A percentile compares a stretch with the other conserved stretches of the same genome.
Evolutionary conservation across 2,113 vertebrate genomes (phyloP).

Genomic region (Cyanoderma ruficeps): DNA sequence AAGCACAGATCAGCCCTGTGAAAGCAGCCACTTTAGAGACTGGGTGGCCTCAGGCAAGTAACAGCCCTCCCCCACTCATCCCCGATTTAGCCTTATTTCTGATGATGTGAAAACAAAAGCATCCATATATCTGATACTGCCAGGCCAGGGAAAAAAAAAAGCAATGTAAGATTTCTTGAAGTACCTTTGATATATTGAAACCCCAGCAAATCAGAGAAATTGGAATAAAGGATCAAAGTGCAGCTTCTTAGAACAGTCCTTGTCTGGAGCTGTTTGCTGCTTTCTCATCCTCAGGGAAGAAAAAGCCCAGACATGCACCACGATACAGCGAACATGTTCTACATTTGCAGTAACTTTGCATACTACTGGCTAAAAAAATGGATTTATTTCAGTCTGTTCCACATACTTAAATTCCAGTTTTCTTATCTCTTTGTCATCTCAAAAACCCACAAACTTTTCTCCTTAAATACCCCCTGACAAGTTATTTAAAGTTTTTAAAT

Average conservation of each 20-base stretch:
- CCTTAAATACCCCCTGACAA: not conserved
- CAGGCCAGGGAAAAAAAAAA: not conserved
- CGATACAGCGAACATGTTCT: not conserved
- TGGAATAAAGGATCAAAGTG: not conserved
- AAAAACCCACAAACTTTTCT: not conserved
- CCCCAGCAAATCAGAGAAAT: not conserved
- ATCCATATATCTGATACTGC: not conserved
- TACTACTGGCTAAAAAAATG: not conserved
- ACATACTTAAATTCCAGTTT: not conserved
- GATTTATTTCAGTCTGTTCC: not conserved
- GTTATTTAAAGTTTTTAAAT: not conserved
- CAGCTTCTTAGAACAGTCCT: not conserved
- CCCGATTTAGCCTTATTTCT: not conserved
- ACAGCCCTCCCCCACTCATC: not conserved
- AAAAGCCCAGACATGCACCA: not conserved
- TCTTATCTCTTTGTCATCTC: not conserved
- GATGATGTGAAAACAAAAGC: not conserved
- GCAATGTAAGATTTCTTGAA: not conserved
- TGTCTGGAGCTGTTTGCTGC: not conserved
- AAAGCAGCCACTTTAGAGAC: not conserved
- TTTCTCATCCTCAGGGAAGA: slow-evolving; percentile 6
- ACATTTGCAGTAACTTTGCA: not conserved
- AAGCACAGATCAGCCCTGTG: not conserved
- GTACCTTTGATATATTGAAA: not conserved
- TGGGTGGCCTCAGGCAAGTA: not conserved